A percentile compares a stretch with the other conserved stretches of the same genome.
Conservation (phyloP, 1,140 invertebrate genomes). For the Uloborus diversus region DNA sequence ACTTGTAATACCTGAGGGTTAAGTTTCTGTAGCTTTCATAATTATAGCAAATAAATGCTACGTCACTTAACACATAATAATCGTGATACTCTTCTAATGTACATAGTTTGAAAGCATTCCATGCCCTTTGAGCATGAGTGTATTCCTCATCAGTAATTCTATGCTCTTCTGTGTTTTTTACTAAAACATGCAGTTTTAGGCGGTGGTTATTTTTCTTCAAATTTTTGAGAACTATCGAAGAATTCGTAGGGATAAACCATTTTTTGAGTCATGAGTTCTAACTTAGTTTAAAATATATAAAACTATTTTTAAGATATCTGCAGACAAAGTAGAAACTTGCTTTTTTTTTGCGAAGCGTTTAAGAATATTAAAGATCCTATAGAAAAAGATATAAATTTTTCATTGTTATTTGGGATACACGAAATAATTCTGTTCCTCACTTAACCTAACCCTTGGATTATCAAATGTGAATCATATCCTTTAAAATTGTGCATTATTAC, state of each 20-base stretch:
- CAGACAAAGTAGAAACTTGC: neutral
- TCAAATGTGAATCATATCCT: neutral
- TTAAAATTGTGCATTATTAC: neutral
- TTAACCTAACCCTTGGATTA: neutral
- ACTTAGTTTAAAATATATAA: neutral
- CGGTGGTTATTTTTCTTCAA: neutral
- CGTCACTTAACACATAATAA: too few relatives aligned
- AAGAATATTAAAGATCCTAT: neutral
- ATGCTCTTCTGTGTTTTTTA: neutral
- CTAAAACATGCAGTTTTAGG: neutral
- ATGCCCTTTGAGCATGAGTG: neutral
- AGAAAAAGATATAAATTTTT: neutral
- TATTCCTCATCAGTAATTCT: neutral
- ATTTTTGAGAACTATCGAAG: neutral
- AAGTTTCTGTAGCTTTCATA: constrained; percentile 61
- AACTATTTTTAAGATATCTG: neutral
- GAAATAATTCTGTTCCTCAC: neutral
- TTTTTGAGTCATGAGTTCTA: neutral
- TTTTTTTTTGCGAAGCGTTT: neutral
- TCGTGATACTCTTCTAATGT: neutral
- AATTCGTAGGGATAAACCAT: neutral
- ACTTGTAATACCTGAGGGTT: constrained; percentile 57
- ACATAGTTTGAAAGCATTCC: neutral
- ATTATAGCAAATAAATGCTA: constrained; percentile 47
- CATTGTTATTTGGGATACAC: neutral